Evolutionary conservation across 2,888 invertebrate genomes (phyloP), one percentile per base, ranked within the genome.

Genomic region (Cremastinae sp.): DNA sequence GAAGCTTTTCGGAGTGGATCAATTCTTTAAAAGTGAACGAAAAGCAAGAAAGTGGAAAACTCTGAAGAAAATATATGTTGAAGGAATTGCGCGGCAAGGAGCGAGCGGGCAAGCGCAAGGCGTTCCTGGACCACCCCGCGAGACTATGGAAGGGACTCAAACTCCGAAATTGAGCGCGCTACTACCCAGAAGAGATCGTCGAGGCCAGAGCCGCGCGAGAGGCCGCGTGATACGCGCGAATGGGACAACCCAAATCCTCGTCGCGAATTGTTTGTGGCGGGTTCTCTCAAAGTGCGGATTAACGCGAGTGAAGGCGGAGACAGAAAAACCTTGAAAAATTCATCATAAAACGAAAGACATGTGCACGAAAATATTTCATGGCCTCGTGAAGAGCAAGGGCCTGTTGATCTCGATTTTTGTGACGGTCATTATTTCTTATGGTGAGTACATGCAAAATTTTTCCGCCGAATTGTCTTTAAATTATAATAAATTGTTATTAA

Each of bases 141-240:
- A 65, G 69, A 75, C 55, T 56, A 73, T 75, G 80, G 80, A 69
- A 72, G 75, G 75, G 76, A 78, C 83, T 83, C 82, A 82, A 83
- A 82, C 83, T 81, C 75, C 82, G 78, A 83, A 83, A 80, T 83
- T 79, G 79, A 78, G 71, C 77, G 68, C 65, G 72, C 61, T 70
- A 43, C 65, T 71, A n/a, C 59, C 41, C 20, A 49, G 65, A 59
- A n/a, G 28, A 66, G 47, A 74, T 79, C 79, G 80, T 75, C 78
- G 59, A 78, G 78, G 78, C 83, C 87, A 87, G 87, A 87, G 83
- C 83, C 86, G 85, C 86, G 85, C 87, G 86, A 87, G 86, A 85
- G 84, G 85, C 84, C 86, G 86, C 81, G 83, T 84, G 83, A 83
- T 78, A 79, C 86, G 81, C 78, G 75, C 80, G 81, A 53, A 53